Percentiles rank a stretch among this genome's conserved stretches.
Evolutionary conservation across 2,888 invertebrate species (phyloP).

Genomic region (Limnephilus auricula): DNA sequence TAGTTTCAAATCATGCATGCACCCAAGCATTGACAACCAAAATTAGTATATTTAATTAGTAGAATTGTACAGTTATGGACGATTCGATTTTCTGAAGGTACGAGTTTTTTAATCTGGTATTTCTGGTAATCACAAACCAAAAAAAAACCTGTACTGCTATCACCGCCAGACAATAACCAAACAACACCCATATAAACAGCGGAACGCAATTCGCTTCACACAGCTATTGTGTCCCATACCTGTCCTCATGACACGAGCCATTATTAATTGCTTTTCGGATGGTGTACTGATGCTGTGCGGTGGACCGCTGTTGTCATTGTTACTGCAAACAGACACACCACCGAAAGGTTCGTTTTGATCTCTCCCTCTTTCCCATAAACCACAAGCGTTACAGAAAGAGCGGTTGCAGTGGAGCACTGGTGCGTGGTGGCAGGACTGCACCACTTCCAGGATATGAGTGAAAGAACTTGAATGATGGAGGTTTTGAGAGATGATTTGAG

Average conservation of each 20-base stretch:
- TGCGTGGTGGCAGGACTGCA: not conserved
- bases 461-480: conserved; percentile 6
- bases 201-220: not conserved
- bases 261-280: conserved; percentile 36
- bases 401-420: not conserved
- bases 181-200: not conserved
- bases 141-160: not conserved
- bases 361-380: not conserved
- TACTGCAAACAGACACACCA: not conserved
- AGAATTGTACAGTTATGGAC: too few species aligned
- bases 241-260: not conserved
- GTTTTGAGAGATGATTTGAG: not conserved
- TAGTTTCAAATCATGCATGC: too few species aligned
- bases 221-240: not conserved
- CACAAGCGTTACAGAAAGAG: not conserved
- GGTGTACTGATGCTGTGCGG: conserved; percentile 10
- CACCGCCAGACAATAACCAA: not conserved
- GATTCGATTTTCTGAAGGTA: too few species aligned
- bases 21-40: too few species aligned
- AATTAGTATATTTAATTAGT: too few species aligned
- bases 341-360: not conserved
- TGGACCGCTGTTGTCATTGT: not conserved
- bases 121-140: not conserved
- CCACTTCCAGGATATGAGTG: not conserved
- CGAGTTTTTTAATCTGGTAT: too few species aligned